phyloP scores from a whole-genome alignment of 2,113 vertebrate species.

The Dunckerocampus dactyliophorus region DNA sequence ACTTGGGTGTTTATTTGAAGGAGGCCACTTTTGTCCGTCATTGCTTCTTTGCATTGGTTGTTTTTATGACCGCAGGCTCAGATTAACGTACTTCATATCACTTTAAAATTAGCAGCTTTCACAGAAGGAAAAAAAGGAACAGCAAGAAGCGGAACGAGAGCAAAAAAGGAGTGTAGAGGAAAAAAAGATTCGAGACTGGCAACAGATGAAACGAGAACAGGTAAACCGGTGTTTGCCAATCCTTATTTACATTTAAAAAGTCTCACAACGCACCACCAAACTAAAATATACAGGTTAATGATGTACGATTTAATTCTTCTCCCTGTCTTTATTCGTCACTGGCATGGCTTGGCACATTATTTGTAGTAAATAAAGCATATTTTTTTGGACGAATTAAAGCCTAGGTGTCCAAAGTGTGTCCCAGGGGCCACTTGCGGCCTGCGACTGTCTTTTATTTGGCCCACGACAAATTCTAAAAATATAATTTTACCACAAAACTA shows the following conservation, averaged over 20 bases:
- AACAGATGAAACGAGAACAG: slow-evolving; percentile 77
- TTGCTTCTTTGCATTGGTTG: neutral
- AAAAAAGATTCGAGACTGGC: slow-evolving; percentile 84
- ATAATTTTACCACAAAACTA: too few relatives aligned
- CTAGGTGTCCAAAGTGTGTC: too few relatives aligned
- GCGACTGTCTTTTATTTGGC: too few relatives aligned
- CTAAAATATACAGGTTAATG: neutral
- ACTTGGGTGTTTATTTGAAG: too few relatives aligned
- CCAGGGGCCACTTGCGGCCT: too few relatives aligned
- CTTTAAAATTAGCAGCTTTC: slow-evolving; percentile 63
- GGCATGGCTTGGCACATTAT: too few relatives aligned
- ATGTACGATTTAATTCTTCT: too few relatives aligned
- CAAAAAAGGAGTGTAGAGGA: slow-evolving; percentile 77
- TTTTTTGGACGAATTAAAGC: too few relatives aligned
- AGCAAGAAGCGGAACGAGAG: slow-evolving; percentile 69
- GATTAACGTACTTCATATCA: neutral
- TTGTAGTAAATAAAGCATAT: too few relatives aligned
- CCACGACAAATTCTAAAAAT: too few relatives aligned
- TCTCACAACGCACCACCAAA: neutral
- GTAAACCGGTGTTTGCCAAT: slow-evolving; percentile 5
- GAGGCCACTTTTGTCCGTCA: neutral
- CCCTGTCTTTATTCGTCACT: too few relatives aligned
- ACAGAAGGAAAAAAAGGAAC: slow-evolving; percentile 69
- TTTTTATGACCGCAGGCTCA: neutral
- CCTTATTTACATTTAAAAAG: neutral